Evolutionary conservation across 1,140 invertebrate species (phyloP).

Genomic region (Pseudomyrmex flavicornis): DNA sequence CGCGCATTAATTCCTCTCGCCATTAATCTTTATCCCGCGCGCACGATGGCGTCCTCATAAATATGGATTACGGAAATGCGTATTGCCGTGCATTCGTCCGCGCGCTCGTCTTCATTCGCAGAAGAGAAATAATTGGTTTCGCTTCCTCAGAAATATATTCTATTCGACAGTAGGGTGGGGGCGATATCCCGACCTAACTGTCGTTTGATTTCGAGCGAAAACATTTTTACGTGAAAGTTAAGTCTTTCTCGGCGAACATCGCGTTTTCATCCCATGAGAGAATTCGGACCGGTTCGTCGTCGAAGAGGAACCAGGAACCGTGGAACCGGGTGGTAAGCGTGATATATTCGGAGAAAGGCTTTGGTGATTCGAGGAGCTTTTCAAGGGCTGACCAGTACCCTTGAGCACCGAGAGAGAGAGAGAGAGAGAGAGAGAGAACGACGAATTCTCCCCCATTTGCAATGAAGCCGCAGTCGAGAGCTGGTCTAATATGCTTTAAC

Average conservation of each 20-base stretch:
- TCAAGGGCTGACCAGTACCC: conserved; percentile 65
- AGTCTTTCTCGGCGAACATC: neutral
- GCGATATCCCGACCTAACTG: neutral
- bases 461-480: conserved; percentile 71
- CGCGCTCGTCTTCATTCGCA: conserved; percentile 18
- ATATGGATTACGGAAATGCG: conserved; percentile 71
- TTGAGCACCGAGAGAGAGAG: conserved; percentile 39
- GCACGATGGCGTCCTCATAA: conserved; percentile 59
- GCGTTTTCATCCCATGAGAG: neutral
- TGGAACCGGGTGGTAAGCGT: conserved; percentile 10
- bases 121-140: conserved; percentile 52
- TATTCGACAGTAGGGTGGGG: neutral
- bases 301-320: neutral
- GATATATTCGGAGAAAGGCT: conserved; percentile 63
- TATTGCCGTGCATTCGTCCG: neutral
- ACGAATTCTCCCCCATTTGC: conserved; percentile 68
- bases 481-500: conserved; percentile 78
- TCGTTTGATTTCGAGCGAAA: neutral
- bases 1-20: conserved; percentile 54
- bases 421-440: conserved; percentile 47
- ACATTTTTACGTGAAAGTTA: neutral
- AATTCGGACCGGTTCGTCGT: neutral
- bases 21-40: conserved; percentile 51
- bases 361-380: conserved; percentile 63
- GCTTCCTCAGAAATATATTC: conserved; percentile 21